Evolutionary conservation across 2,888 invertebrate genomes (phyloP).

Genomic region (Pachycephus smyrnensis): DNA sequence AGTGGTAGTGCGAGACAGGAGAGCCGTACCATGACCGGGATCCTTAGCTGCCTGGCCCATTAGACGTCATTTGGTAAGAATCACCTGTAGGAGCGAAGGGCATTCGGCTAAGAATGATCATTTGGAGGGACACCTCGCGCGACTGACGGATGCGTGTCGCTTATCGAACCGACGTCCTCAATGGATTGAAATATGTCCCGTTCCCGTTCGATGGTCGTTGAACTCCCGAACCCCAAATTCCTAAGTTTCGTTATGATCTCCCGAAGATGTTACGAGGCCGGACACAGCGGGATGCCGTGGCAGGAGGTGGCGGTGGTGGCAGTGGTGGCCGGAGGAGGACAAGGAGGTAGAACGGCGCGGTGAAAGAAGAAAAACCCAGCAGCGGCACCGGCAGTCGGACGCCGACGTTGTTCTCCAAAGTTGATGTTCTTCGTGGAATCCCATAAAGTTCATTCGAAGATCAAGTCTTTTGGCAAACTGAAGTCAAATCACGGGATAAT

Average conservation of each 20-base stretch:
- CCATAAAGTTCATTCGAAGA: background rate
- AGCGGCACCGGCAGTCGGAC: no score
- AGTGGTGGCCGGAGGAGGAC: background rate
- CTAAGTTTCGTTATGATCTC: constrained; percentile 27
- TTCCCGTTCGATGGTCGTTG: constrained; percentile 32
- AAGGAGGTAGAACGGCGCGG: no score
- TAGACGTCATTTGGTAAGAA: constrained; percentile 38
- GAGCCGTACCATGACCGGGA: no score
- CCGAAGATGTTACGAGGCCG: constrained; percentile 29
- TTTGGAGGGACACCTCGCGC: constrained; percentile 20
- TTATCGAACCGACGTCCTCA: constrained; percentile 41
- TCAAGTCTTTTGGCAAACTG: no score
- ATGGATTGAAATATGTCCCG: constrained; percentile 46
- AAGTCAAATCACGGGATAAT: rapidly evolving
- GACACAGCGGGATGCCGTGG: constrained; percentile 18
- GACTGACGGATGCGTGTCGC: constrained; percentile 49
- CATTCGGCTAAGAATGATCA: constrained; percentile 4
- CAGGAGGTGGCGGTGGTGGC: constrained; percentile 1
- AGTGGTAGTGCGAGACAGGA: no score
- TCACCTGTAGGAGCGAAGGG: constrained; percentile 38
- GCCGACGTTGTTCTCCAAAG: constrained; percentile 1
- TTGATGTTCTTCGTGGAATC: constrained; percentile 16
- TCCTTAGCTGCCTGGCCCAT: constrained; percentile 21
- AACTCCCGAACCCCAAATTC: constrained; percentile 30
- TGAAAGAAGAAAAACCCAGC: no score